These are phyloP conservation scores for Chlamydotis undulata DNA, from an alignment of 2,113 vertebrate species.

Conservation along the genomic window DNA sequence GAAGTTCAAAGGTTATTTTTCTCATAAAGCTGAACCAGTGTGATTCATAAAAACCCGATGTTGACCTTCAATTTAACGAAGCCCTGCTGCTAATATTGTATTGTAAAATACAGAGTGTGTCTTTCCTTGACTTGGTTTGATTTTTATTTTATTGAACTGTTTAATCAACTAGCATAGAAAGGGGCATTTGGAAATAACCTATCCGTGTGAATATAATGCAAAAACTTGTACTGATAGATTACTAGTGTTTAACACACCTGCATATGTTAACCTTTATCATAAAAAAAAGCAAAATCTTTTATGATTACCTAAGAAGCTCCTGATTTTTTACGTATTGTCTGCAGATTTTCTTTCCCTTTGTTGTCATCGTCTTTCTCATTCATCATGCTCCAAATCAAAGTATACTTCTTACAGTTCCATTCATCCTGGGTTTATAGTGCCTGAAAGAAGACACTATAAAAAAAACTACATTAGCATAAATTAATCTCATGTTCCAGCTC, in stretches of 20 bases:
- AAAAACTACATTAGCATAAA: neutral
- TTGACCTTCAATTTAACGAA: slow-evolving; percentile 57
- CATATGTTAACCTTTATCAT: neutral
- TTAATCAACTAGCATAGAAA: slow-evolving; percentile 17
- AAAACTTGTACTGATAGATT: neutral
- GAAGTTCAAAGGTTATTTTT: slow-evolving; percentile 69
- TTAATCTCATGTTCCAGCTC: neutral
- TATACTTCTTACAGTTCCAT: neutral
- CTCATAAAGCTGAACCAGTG: slow-evolving; percentile 61
- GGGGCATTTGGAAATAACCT: neutral
- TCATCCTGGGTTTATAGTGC: neutral
- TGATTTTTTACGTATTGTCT: neutral
- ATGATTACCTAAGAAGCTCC: neutral
- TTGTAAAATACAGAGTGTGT: slow-evolving; percentile 6
- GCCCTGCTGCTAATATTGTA: slow-evolving; percentile 20
- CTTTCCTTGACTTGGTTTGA: slow-evolving; percentile 15
- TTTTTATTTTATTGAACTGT: slow-evolving; percentile 43
- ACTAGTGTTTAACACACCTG: neutral
- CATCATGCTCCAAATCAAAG: neutral
- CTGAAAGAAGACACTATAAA: neutral
- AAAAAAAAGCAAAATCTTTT: neutral
- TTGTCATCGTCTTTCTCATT: neutral
- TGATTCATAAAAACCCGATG: slow-evolving; percentile 64
- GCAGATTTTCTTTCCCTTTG: neutral
- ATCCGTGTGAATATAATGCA: slow-evolving; percentile 14